Base-by-base conservation (phyloP, 2,888 invertebrate species). In the Callyntrura sp. region DNA sequence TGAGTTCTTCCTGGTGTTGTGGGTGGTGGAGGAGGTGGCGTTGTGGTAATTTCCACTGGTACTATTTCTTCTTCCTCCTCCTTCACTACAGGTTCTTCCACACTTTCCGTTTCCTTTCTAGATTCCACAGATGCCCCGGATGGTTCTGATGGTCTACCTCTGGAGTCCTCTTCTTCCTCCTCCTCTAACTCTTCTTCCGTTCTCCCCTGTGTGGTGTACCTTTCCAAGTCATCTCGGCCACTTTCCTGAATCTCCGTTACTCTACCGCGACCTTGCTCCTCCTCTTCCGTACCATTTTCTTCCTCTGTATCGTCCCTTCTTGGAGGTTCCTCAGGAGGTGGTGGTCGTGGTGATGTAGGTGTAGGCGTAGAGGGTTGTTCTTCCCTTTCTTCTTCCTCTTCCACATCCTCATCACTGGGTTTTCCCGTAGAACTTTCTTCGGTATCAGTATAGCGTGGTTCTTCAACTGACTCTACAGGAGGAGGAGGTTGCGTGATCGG, bases 161-260 rank as follows among this genome's bases (percentile, higher is more conserved):
- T 43, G 11, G 70, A 65, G 8, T 86, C 84, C 48, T 81, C 68
- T 28, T 84, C 91, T 9, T 35, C 65, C 17, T 62, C 73, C 55
- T 88, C 82, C 20, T 81, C 88, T n/a, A 57, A 70, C 43, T 87
- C 86, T 17, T 62, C 82, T 55, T 35, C 78, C 35, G 9, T 12
- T 76, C 73, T 76, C 0, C 68, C 55, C 60, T 62, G 65, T 12
- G 25, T 51, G 1, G 79, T 91, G 76, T 92, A 93, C 1, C 93
- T 35, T 88, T 93, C 92, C 82, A 93, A 85, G 35, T 93, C 93
- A 0, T 92, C 85, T 35, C 92, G 43, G 14, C 92, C 93, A 48
- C 87, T 88, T 28, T 93, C 93, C 55, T 82, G 87, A 35, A 93
- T 93, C 76, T 92, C 93, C n/a, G n/a, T 79, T 70, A 51, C 92